Percentiles rank a stretch among this genome's conserved stretches.
Evolutionary conservation across 2,797 vertebrate species (phyloP).

Genomic region (Dermochelys coriacea): DNA sequence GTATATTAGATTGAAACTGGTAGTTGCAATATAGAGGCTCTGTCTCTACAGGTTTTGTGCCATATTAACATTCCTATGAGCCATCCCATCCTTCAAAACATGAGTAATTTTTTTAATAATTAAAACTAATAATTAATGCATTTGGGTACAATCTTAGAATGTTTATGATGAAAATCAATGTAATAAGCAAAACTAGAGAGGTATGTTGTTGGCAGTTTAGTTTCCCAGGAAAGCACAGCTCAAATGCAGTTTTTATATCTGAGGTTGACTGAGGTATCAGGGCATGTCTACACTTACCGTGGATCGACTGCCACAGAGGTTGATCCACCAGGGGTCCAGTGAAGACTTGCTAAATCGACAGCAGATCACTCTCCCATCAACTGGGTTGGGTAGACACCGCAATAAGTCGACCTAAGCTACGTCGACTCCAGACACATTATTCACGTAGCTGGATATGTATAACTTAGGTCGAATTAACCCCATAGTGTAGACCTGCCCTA

Average conservation of each 20-base stretch:
- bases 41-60: not conserved
- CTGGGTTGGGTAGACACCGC: too few relatives aligned
- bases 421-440: too few relatives aligned
- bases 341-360: too few relatives aligned
- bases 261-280: not conserved
- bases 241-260: not conserved
- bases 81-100: not conserved
- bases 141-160: not conserved
- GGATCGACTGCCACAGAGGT: too few relatives aligned
- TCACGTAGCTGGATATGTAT: too few relatives aligned
- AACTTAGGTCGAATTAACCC: too few relatives aligned
- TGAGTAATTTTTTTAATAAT: not conserved
- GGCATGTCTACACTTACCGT: too few relatives aligned
- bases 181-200: not conserved
- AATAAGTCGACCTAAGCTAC: too few relatives aligned
- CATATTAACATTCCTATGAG: not conserved
- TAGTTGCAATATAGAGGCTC: not conserved
- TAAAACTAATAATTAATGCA: not conserved
- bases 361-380: too few relatives aligned
- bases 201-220: not conserved
- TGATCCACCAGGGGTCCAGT: too few relatives aligned
- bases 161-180: not conserved
- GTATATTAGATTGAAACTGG: slow-evolving; percentile 11
- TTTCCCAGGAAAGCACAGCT: not conserved
- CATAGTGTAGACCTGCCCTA: too few relatives aligned